Evolutionary conservation across 2,888 invertebrate genomes (phyloP).

Genomic region (Xanthorhoe spadicearia): DNA sequence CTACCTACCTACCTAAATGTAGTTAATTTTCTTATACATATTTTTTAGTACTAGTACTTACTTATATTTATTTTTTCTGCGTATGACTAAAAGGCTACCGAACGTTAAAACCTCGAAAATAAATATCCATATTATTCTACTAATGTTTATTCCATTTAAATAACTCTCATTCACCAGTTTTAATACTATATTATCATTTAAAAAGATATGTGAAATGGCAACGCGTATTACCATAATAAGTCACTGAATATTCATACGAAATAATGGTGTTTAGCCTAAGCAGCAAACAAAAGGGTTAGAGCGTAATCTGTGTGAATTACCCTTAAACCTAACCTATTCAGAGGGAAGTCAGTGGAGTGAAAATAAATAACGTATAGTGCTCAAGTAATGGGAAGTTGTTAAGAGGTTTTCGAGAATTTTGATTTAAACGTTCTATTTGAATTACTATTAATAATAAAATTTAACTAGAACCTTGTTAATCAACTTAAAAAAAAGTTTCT

Average conservation of each 20-base stretch:
- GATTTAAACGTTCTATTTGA: too few species aligned
- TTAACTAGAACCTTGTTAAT: too few species aligned
- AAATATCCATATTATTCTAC: too few species aligned
- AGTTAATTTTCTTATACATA: too few species aligned
- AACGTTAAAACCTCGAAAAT: too few species aligned
- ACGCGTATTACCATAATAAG: conserved; percentile 25
- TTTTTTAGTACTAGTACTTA: too few species aligned
- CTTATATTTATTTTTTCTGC: too few species aligned
- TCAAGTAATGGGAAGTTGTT: background rate
- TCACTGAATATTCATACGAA: conserved; percentile 43
- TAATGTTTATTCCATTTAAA: conserved; percentile 2
- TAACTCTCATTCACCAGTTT: background rate
- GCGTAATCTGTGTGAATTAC: conserved; percentile 47
- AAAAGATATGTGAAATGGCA: background rate
- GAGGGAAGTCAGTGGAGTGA: background rate
- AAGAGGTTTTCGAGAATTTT: background rate
- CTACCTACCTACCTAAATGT: too few species aligned
- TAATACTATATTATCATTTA: background rate
- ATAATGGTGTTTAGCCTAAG: conserved; percentile 37
- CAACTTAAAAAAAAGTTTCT: too few species aligned
- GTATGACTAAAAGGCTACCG: too few species aligned
- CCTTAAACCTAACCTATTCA: conserved; percentile 9
- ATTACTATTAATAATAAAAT: too few species aligned
- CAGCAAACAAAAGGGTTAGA: conserved; percentile 36
- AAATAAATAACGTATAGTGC: conserved; percentile 7